Evolutionary conservation across 2,888 invertebrate species (phyloP), one percentile per base, ranked within the genome.

Genomic region (Tenthredo scrophulariae): DNA sequence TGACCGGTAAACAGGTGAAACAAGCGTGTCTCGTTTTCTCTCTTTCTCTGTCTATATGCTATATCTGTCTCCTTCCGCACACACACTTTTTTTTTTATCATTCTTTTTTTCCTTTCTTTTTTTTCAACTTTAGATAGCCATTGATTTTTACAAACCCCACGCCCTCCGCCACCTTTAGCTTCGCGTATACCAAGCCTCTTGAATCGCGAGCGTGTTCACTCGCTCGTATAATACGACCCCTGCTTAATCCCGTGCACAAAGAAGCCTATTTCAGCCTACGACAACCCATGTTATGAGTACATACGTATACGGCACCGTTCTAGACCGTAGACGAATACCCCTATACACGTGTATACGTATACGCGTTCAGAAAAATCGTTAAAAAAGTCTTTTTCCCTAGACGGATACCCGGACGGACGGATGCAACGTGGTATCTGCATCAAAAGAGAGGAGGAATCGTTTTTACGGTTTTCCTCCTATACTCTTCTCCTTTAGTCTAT

Each of bases 231-330:
- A 80, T 80, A 62, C 80, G 43, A 80, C 80, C 80, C 65, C 62
- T 80, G 80, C 62, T 65, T 80, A 80, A 80, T 80, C 80, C 80
- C 80, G 65, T 18, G 77, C 50, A 77, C 77, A 77, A 77, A 77
- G 77, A 77, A 80, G 58, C 80, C 80, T 65, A 80, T 80, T 80
- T 80, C 80, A 77, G 54, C 50, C 50, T 77, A 29, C 50, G 54
- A 77, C 50, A 54, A 74, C 77, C 54, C 18, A 50, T 77, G 54
- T 54, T 77, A 77, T 54, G 54, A 50, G 77, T 54, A 77, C 29
- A 18, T 77, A 33, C 29, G 26, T 29, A 67, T 15, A 67, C 67
- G 33, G 29, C 7, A n/a, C 67, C 33, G 33, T 62, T 62, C 2
- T 33, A 67, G 18, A 67, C 29, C 18, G 18, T 67, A 6, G 29